These are phyloP conservation scores for Lithophane ornitopus DNA, from an alignment of 2,888 invertebrate species.

Conservation along the genomic window DNA sequence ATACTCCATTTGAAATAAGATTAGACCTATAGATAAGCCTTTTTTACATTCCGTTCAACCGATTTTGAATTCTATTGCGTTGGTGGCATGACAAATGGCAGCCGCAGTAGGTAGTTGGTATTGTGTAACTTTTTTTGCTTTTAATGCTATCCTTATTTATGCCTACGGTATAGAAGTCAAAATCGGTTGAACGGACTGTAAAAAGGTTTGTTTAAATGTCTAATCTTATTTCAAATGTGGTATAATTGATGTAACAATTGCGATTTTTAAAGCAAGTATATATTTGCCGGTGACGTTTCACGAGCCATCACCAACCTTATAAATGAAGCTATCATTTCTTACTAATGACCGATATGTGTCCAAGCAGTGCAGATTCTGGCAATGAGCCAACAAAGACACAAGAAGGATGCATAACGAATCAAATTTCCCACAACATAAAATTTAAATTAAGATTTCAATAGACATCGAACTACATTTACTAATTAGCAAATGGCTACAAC, in stretches of 20 bases:
- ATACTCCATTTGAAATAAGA: no score
- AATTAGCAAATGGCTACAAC: constrained; percentile 33
- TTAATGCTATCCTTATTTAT: no score
- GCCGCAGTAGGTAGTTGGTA: no score
- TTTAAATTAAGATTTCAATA: background rate
- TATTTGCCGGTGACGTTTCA: background rate
- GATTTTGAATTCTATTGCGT: no score
- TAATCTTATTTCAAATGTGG: no score
- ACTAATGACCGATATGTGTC: constrained; percentile 34
- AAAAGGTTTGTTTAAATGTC: no score
- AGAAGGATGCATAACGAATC: constrained; percentile 16
- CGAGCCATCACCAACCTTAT: background rate
- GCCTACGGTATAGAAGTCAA: no score
- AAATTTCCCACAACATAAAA: constrained; percentile 9
- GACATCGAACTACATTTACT: background rate
- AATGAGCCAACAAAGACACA: constrained; percentile 19
- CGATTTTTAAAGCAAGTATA: background rate
- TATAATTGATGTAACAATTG: background rate
- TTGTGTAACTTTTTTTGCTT: no score
- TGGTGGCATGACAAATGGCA: no score
- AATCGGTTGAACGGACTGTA: no score
- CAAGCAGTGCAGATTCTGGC: constrained; percentile 23
- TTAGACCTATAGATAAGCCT: no score
- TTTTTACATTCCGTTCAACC: no score
- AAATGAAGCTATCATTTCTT: constrained; percentile 41